phyloP scores from a whole-genome alignment of 2,888 invertebrate species.

The Melieria omissa region DNA sequence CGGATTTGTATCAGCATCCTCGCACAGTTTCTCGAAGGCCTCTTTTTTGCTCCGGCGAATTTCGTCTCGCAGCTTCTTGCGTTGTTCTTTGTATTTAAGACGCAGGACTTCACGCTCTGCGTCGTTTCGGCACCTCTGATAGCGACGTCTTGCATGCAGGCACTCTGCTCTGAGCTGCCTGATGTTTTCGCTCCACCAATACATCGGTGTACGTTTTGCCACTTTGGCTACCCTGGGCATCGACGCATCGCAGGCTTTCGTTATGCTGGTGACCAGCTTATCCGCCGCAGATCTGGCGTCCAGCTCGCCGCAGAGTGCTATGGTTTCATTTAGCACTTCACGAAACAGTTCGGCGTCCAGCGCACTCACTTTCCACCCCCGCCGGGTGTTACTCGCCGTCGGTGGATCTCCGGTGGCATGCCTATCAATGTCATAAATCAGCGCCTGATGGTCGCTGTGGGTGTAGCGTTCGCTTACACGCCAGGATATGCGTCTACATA shows the following conservation, averaged over 20 bases:
- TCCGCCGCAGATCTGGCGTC: not conserved
- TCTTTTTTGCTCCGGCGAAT: not conserved
- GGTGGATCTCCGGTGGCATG: not conserved
- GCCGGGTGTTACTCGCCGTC: not conserved
- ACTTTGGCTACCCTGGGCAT: not conserved
- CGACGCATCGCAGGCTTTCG: not conserved
- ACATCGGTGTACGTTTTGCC: not conserved
- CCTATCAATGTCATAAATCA: not conserved
- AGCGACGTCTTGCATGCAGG: not conserved
- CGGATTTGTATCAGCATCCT: not conserved
- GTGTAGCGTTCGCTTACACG: conserved; percentile 5
- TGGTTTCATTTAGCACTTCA: too few species aligned
- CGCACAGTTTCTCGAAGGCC: not conserved
- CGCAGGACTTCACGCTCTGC: not conserved
- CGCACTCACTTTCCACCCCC: not conserved
- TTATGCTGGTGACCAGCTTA: not conserved
- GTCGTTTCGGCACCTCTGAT: too few species aligned
- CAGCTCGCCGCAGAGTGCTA: not conserved
- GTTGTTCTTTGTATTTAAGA: not conserved
- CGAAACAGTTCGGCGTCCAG: too few species aligned
- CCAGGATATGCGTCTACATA: not conserved
- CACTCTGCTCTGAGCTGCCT: not conserved
- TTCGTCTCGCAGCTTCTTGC: not conserved
- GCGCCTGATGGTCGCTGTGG: too few species aligned
- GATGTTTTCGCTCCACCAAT: conserved; percentile 9